Evolutionary conservation across 2,797 vertebrate genomes (phyloP), one percentile per base, ranked within the genome.

Genomic region (Catamblyrhynchus diadema): DNA sequence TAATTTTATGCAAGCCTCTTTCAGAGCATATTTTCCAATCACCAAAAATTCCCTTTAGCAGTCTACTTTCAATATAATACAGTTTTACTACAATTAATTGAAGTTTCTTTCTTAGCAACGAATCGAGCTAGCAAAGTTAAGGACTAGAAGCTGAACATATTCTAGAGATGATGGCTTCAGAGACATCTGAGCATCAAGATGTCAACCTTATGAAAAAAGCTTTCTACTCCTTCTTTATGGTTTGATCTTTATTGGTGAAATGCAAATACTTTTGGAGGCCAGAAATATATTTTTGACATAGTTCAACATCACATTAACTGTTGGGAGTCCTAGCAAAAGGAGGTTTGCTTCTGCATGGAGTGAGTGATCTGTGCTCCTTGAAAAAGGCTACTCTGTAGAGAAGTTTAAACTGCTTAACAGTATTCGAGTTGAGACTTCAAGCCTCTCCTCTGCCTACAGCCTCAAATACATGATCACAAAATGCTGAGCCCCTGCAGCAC

Each of bases 171-270:
- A 53, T 7, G 8, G 18, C 24, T 66, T 47, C n/a, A 89, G 50
- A 85, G 20, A 62, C 44, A 56, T 16, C n/a, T 56, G 21, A 77
- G 22, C 16, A 67, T 24, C 25, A 21, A 28, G 30, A 44, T 18
- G 12, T 28, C 28, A 86, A 3, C 8, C 14, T 54, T 22, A 19
- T 4, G 22, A 25, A 1, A 0, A 27, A 2, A 10, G 11, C 24
- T 41, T 66, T 44, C 47, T 67, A 50, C 25, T 48, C 8, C 23
- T 37, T 18, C 44, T 72, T 69, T 44, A 27, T 28, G 9, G 22
- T 51, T 81, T 42, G 5, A 35, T 67, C 56, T 72, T 67, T 21
- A 50, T 24, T 39, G 33, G 35, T 54, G 14, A 89, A 83, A 54
- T 53, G 7, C 25, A 80, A 67, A 37, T 64, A 64, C 30, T 83